Base-by-base conservation (phyloP, 2,113 vertebrate genomes). In the Limnothrissa miodon region DNA sequence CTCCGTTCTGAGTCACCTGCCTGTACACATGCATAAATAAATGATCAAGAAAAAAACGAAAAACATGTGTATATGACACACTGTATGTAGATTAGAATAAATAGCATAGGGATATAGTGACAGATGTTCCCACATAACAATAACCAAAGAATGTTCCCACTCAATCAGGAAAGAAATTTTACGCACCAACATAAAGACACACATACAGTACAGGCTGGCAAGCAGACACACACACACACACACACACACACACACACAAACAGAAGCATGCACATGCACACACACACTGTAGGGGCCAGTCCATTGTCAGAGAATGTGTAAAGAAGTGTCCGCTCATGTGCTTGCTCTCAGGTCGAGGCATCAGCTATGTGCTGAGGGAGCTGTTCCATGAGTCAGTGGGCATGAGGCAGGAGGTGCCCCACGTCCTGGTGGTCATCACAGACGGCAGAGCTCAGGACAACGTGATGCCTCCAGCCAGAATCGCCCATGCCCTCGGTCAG, bases 401-500 rank as follows among this genome's bases (percentile, higher is more conserved):
- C 17, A 96, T 97, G 96, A 94, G 97, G 29, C 92, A 89, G 3
- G 86, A 92, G 0, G 92, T 91, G 33, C 90, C 96, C 78, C 97
- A 93, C 6, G 80, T 94, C 39, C 87, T 98, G 89, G 91, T 98
- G 66, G 89, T 98, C 0, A 88, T 98, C 78, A 98, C 97, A 0
- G 96, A 97, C 15, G 96, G 96, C n/a, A 92, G 85, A 59, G 97
- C 96, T 39, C 96, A 96, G 88, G 96, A 98, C 39, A 93, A 97
- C 0, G 96, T 97, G 84, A 25, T 90, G 78, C 92, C 92, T 0
- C 95, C 97, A 7, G 95, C 97, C 44, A 95, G 93, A 88, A 92
- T 92, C 44, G 96, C 95, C 11, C 95, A 93, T 1, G 93, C 92
- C 81, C 90, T 95, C 25, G 96, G 96, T 97, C 85, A 88, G 93